Conservation (phyloP, 2,888 invertebrate species). For the Lepeophtheirus nordmannii region DNA sequence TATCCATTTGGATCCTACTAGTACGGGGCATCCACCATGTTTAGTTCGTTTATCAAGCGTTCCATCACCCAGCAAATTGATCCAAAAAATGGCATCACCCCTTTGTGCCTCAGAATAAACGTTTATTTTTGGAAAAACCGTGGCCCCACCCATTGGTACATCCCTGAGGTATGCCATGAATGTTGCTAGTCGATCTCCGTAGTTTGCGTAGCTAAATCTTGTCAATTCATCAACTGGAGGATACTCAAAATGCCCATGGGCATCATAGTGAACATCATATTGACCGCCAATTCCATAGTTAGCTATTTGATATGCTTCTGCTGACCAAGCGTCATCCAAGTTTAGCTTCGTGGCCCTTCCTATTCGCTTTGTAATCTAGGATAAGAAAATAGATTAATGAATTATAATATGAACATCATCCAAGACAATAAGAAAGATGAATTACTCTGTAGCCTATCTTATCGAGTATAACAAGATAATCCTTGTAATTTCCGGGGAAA, state of each 20-base stretch:
- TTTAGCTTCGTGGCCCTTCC: not conserved
- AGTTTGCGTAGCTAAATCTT: not conserved
- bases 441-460: not conserved
- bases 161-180: conserved; percentile 38
- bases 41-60: conserved; percentile 79
- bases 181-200: conserved; percentile 27
- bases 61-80: conserved; percentile 75
- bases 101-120: conserved; percentile 70
- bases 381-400: not conserved
- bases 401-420: not conserved
- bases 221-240: not conserved
- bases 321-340: not conserved
- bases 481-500: not conserved
- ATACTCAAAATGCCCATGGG: not conserved
- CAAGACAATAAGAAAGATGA: not conserved
- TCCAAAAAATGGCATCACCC: conserved; percentile 90
- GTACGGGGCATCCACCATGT: conserved; percentile 92
- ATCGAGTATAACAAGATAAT: not conserved
- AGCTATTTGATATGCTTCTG: conserved; percentile 15
- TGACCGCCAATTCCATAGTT: conserved; percentile 20
- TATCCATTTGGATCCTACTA: conserved; percentile 92
- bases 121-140: conserved; percentile 83
- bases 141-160: conserved; percentile 90
- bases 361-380: not conserved
- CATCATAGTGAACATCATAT: conserved; percentile 13